Evolutionary conservation across 2,113 vertebrate species (phyloP), one percentile per base, ranked within the genome.

Genomic region (Vidua chalybeata): DNA sequence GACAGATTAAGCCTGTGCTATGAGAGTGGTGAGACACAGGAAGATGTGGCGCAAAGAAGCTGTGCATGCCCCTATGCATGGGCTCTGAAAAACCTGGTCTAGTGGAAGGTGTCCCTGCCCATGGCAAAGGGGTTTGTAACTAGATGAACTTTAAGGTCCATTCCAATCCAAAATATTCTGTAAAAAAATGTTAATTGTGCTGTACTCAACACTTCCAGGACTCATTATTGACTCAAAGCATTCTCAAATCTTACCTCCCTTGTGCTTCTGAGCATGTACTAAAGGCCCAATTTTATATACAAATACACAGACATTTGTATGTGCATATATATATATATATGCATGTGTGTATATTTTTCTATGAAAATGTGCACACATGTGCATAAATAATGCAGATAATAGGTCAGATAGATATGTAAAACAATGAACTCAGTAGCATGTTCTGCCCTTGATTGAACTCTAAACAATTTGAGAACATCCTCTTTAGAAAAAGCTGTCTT

Each of bases 401-500:
- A 64, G 27, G 46, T 78, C 31, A 80, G 37, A 72, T 31, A 79
- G 9, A 10, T 67, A 58, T 19, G 26, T 77, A 45, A 74, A 68
- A 46, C 28, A 87, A 56, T 1, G 0, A 45, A 28, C 10, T n/a
- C 27, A 63, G 9, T 37, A 62, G 33, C 22, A 35, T 41, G 3
- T 37, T 91, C 35, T 61, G 8, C 45, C 37, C 77, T 78, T 77
- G n/a, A 49, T 11, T 2, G 8, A 76, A 35, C 16, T 56, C 23
- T 66, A 45, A 6, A 48, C 5, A 7, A 15, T 27, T 37, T 35
- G 26, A 85, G 16, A 84, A 46, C 2, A 2, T 15, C 7, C 10
- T 49, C 30, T 90, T 61, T n/a, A 71, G 89, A 91, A 95, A 96
- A 97, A 77, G 28, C 59, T 97, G 89, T 72, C 78, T 94, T 93